These are phyloP conservation scores for Polia nebulosa DNA, from an alignment of 2,888 invertebrate genomes.

Conservation along the genomic window DNA sequence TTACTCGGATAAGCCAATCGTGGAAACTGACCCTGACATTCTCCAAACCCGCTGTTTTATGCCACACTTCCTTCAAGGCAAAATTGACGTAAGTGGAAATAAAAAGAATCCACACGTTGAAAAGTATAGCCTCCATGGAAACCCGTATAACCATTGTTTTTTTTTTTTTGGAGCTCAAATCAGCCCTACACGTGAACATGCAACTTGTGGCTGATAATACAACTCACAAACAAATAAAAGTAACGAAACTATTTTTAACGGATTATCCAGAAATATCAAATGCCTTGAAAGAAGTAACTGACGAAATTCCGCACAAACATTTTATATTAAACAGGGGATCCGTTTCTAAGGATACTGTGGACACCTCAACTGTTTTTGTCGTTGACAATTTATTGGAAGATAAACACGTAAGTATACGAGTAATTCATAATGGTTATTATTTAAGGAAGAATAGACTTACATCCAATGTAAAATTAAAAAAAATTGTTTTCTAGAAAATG, in stretches of 20 bases:
- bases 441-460: too few relatives aligned
- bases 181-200: conserved; percentile 71
- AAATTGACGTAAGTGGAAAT: conserved; percentile 32
- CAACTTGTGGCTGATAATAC: conserved; percentile 77
- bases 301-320: conserved; percentile 51
- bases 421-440: too few relatives aligned
- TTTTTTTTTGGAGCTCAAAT: conserved; percentile 70
- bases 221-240: conserved; percentile 54
- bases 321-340: conserved; percentile 29
- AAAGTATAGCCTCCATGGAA: not conserved
- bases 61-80: conserved; percentile 35
- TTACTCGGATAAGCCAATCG: conserved; percentile 21
- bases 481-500: too few relatives aligned
- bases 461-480: too few relatives aligned
- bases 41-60: conserved; percentile 36
- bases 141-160: not conserved
- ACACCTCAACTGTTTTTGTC: conserved; percentile 64
- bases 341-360: conserved; percentile 24
- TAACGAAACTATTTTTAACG: conserved; percentile 61
- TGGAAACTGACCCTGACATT: conserved; percentile 41
- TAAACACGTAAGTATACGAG: conserved; percentile 70
- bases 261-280: conserved; percentile 52
- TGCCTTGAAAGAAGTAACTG: conserved; percentile 53
- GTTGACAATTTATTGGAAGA: conserved; percentile 70
- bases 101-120: not conserved